Evolutionary conservation across 2,888 invertebrate genomes (phyloP).

Genomic region (Temnothorax rugatulus): DNA sequence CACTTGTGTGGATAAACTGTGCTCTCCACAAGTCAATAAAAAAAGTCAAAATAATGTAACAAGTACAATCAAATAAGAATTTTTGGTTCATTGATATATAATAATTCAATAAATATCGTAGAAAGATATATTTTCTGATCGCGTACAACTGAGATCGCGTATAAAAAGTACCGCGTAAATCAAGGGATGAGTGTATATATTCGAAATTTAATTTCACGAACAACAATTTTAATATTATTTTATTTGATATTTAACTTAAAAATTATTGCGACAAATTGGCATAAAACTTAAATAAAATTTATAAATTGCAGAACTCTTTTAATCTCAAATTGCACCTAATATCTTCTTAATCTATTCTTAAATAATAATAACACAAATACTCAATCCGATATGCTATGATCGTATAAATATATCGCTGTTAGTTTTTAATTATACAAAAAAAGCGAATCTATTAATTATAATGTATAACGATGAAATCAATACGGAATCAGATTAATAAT

Average conservation of each 20-base stretch:
- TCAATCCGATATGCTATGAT: background rate
- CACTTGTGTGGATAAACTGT: too few species aligned
- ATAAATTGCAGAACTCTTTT: background rate
- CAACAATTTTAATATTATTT: background rate
- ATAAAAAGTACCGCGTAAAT: too few species aligned
- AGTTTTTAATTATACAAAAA: background rate
- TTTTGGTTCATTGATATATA: too few species aligned
- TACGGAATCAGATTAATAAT: background rate
- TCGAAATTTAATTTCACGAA: background rate
- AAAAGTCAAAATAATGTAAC: too few species aligned
- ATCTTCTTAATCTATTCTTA: background rate
- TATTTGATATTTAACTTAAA: background rate
- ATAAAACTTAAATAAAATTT: slow-evolving; percentile 7
- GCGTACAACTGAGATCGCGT: too few species aligned
- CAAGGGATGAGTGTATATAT: background rate
- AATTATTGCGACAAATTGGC: slow-evolving; percentile 37
- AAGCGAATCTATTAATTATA: background rate
- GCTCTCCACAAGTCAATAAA: too few species aligned
- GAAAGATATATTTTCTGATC: too few species aligned
- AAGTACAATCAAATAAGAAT: too few species aligned
- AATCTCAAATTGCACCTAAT: background rate
- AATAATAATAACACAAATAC: background rate
- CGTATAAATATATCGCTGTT: background rate
- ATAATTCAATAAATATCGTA: too few species aligned
- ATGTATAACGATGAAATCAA: background rate